Base-by-base conservation (phyloP, 1,140 invertebrate species). In the Olivierus martensii region DNA sequence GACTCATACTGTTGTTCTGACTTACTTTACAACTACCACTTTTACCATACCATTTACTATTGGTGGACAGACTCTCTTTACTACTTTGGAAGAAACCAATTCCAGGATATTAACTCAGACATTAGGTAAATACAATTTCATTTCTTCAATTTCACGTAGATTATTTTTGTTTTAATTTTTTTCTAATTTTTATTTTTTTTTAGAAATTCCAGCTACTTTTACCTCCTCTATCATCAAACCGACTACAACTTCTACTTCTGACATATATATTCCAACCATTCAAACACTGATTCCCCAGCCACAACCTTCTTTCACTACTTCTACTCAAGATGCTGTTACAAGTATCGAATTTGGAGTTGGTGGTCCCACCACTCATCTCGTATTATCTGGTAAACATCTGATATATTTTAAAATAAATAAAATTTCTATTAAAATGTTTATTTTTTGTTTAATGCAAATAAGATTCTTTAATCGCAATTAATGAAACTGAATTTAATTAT, bases 31-130 rank as follows among this genome's bases (percentile, higher is more conserved):
- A n/a, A 63, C 62, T 15, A 62, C 60, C 5, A 63, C 62, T 0
- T 62, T 57, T 22, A 63, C 62, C 3, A 53, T 63, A 19, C 62
- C 62, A 21, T 60, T 57, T 44, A 51, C 55, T 15, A 42, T 59
- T n/a, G 49, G 53, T 15, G 45, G 50, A 17, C 19, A 58, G 17
- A 62, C 61, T 1, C 17, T 57, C 9, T 54, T 46, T 7, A 62
- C 61, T 0, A 63, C 61, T 10, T 35, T 61, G 3, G 58, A 62
- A 54, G 56, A 56, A 44, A 62, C 62, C n/a, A 62, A 62, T 44
- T 60, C 58, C 15, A 49, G 61, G 46, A 46, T 62, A 10, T 55
- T 55, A 3, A 62, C 61, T 15, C 48, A 58, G 50, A 58, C 57
- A 2, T 17, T 55, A 35, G 52, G 57, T 58, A 51, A 51, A 52